Base-by-base conservation (phyloP, 2,888 invertebrate species). In the Lasioglossum villosulum region DNA sequence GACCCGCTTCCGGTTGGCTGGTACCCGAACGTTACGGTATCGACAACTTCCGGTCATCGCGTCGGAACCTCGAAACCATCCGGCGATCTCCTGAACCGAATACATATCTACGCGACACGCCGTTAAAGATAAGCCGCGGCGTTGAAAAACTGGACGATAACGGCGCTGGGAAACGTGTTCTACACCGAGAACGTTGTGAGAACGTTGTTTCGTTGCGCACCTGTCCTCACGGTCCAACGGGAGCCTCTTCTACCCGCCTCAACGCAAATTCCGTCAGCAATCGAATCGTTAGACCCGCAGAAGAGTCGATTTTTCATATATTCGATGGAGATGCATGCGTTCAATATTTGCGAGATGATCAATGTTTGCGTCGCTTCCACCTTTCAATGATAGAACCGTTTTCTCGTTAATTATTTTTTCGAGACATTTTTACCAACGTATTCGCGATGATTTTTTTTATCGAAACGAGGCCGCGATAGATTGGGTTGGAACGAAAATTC, bases 21-120 rank as follows among this genome's bases (percentile, higher is more conserved):
- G 86, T 87, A 92, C 91, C 89, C 91, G 90, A 92, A 92, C 91
- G 91, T 93, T 93, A 92, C 92, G 91, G 93, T 93, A 93, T 94
- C 93, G 92, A 89, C 93, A 88, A 90, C 92, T 94, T 94, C 94
- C 93, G 92, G 92, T 92, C 88, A 89, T 87, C 89, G 71, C 77
- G 75, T 83, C 59, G 82, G 71, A 74, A 76, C 71, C 86, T 77
- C 76, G 39, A 78, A 70, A 59, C 68, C 80, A 68, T 72, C 78
- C 76, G 73, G 72, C 30, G 86, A 86, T 87, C 83, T 87, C 80
- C 34, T 72, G 75, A 87, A 78, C 80, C 80, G 80, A 78, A 82
- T 75, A 84, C 83, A 75, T 81, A 81, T 84, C 84, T 78, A 68
- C 16, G 27, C 30, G 0, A 63, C 63, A 30, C n/a, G 63, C 27